Conservation (phyloP, 2,888 invertebrate species). For the Acanthosepion lycidas region DNA sequence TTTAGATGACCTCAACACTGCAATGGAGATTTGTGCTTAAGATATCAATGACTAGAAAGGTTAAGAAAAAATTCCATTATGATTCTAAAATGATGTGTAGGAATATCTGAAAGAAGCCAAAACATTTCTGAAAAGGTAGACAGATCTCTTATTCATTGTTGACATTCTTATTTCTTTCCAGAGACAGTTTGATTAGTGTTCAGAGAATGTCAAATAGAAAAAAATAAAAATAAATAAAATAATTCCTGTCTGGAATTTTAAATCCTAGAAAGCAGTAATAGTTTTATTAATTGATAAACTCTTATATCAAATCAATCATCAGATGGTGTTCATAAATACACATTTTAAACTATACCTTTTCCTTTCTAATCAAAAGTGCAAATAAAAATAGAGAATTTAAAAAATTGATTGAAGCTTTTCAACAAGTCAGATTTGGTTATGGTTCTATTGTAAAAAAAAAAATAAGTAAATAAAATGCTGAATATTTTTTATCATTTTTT, state of each 20-base stretch:
- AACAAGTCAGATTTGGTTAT: background rate
- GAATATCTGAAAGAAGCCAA: background rate
- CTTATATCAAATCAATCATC: constrained; percentile 17
- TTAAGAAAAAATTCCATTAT: background rate
- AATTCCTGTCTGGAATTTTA: background rate
- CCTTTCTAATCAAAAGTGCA: background rate
- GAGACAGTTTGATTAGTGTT: background rate
- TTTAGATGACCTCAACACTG: background rate
- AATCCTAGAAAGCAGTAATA: background rate
- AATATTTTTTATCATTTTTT: background rate
- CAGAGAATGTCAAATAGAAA: background rate
- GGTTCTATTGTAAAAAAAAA: background rate
- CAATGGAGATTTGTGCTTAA: background rate
- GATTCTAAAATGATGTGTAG: background rate
- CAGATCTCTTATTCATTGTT: background rate
- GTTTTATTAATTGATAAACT: background rate
- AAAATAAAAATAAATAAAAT: background rate
- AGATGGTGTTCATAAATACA: background rate
- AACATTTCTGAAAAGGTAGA: background rate
- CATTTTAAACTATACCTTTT: background rate
- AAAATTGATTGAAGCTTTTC: background rate
- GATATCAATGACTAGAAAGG: background rate
- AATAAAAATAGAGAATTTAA: background rate
- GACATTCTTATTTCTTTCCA: background rate
- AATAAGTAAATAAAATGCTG: background rate